Conservation (phyloP, 2,888 invertebrate species). For the Dyspetes luteomarginatus region DNA sequence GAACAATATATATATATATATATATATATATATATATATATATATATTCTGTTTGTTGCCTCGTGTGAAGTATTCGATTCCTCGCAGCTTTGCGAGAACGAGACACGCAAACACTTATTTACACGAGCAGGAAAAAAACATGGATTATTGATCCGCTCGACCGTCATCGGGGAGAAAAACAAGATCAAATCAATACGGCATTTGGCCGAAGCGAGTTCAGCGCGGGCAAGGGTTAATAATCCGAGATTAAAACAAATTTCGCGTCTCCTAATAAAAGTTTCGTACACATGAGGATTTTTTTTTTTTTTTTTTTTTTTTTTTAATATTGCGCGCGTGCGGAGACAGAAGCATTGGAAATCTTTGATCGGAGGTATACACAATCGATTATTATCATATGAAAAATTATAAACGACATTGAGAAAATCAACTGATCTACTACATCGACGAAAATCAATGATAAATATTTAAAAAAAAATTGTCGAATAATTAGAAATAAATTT, state of each 20-base stretch:
- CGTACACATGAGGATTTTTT: not conserved
- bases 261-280: not conserved
- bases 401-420: too few species aligned
- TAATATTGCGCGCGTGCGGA: not conserved
- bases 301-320: not conserved
- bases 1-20: not conserved
- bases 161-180: conserved; percentile 26
- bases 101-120: conserved; percentile 1
- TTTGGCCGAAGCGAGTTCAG: conserved; percentile 6
- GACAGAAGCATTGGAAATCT: not conserved
- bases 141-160: conserved; percentile 13
- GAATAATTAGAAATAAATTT: too few species aligned
- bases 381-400: too few species aligned
- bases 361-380: too few species aligned
- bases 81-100: not conserved
- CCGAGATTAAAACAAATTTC: not conserved
- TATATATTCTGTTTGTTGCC: not conserved
- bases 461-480: too few species aligned
- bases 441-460: too few species aligned
- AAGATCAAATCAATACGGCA: conserved; percentile 14
- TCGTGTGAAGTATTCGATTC: not conserved
- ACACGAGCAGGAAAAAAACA: conserved; percentile 13
- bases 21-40: not conserved
- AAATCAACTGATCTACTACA: too few species aligned
- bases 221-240: conserved; percentile 37